These are phyloP conservation scores for Saxidomus purpurata DNA, from an alignment of 1,140 invertebrate species.

Conservation along the genomic window DNA sequence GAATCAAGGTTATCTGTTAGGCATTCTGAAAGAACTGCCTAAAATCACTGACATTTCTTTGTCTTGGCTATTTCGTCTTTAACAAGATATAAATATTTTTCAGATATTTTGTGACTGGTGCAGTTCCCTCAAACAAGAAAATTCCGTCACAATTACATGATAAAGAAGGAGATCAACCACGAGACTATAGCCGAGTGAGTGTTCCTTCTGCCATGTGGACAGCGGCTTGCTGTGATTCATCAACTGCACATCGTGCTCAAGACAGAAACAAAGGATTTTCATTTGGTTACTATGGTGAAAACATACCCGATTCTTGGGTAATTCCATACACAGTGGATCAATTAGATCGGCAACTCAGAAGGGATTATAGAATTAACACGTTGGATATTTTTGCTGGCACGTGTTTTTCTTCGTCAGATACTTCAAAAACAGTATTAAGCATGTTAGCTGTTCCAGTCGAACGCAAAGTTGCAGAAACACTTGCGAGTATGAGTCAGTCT, in stretches of 20 bases:
- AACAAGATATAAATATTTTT: no score
- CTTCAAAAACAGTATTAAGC: neutral
- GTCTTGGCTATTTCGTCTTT: no score
- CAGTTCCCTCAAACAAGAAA: neutral
- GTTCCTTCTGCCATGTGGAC: neutral
- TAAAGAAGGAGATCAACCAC: neutral
- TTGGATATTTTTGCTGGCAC: neutral
- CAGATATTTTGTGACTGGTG: neutral
- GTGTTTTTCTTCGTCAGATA: neutral
- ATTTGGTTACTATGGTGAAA: neutral
- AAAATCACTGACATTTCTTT: no score
- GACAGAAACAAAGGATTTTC: neutral
- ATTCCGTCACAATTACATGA: neutral
- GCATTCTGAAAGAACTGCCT: no score
- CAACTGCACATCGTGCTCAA: neutral
- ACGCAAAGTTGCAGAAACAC: neutral
- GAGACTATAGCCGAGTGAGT: neutral
- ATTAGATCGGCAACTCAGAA: neutral
- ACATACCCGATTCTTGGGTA: neutral
- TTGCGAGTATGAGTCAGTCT: neutral
- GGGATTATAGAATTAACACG: neutral
- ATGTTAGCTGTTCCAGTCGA: neutral
- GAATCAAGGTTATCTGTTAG: no score
- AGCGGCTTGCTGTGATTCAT: neutral
- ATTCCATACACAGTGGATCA: neutral